Evolutionary conservation across 2,113 vertebrate genomes (phyloP).

Genomic region (Carassius carassius): DNA sequence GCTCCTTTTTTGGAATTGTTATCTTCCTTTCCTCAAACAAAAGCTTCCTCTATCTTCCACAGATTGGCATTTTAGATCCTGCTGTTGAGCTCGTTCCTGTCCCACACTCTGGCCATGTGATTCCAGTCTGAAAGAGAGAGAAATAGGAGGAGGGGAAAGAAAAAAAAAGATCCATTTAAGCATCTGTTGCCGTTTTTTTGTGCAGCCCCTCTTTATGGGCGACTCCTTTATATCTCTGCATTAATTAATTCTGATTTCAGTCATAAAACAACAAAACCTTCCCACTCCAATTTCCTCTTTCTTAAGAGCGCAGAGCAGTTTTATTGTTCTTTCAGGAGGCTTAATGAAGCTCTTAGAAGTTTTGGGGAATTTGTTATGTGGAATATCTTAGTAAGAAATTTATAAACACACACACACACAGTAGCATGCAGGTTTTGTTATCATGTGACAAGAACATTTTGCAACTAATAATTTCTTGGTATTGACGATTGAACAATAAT

Average conservation of each 20-base stretch:
- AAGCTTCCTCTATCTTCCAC: slow-evolving; percentile 38
- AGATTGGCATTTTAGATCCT: slow-evolving; percentile 25
- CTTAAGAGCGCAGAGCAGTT: background rate
- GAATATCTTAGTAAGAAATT: too few species aligned
- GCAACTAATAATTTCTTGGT: background rate
- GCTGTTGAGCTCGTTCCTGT: slow-evolving; percentile 27
- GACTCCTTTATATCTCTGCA: background rate
- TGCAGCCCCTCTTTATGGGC: background rate
- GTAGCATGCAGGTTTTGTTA: too few species aligned
- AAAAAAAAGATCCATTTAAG: slow-evolving; percentile 28
- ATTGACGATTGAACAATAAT: background rate
- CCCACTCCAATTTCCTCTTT: background rate
- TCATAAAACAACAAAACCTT: background rate
- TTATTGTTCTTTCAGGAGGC: background rate
- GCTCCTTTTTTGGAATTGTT: slow-evolving; percentile 6
- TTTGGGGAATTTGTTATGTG: too few species aligned
- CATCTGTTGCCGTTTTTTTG: slow-evolving; percentile 37
- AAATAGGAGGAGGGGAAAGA: slow-evolving; percentile 22
- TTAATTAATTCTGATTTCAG: background rate
- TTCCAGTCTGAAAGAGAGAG: slow-evolving; percentile 30
- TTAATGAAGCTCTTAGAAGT: background rate
- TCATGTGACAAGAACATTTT: too few species aligned
- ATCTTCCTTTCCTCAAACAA: slow-evolving; percentile 18
- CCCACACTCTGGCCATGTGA: background rate
- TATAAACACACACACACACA: too few species aligned